Evolutionary conservation across 1,140 invertebrate genomes (phyloP), one percentile per base, ranked within the genome.

Genomic region (Drosophila saltans): DNA sequence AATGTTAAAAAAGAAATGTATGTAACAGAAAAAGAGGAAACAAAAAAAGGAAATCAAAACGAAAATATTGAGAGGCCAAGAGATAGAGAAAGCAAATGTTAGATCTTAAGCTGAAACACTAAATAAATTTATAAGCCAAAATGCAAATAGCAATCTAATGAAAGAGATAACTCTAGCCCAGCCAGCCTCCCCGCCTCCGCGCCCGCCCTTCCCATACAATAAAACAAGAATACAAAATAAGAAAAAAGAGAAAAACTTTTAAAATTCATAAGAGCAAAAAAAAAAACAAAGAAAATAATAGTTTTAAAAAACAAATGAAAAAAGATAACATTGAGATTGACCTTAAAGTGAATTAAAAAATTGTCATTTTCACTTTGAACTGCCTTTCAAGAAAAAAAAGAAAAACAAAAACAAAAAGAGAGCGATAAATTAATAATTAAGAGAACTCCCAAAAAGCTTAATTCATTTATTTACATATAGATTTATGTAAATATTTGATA

Each of bases 311-410:
- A 41, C n/a, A 28, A 9, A 52, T 16, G 28, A 65, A 52, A 40
- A 76, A 63, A 52, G 52, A 55, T 63, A 66, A 73, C 59, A 59
- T 73, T 66, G 72, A 83, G 81, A 80, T 74, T 74, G 21, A 52
- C 9, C 21, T 52, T 52, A 52, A 26, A 48, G 45, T 48, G 45
- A 24, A 48, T 48, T 24, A 26, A 26, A 48, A 52, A 52, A 26
- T 52, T 52, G 45, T 52, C 21, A 48, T 72, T 72, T 69, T 63
- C 72, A 77, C 67, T 75, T 88, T 63, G 62, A 81, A 85, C 82
- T 86, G 83, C 83, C 83, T 86, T 86, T 86, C 41, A 67, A 74
- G 64, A 78, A 60, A 62, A 59, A 64, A 59, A 75, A 59, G 55
- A 55, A 33, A 28, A 6, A 74, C 16, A 16, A 16, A 16, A 16